phyloP scores from a whole-genome alignment of 2,888 invertebrate species.

The Alloscopus bannaensis region DNA sequence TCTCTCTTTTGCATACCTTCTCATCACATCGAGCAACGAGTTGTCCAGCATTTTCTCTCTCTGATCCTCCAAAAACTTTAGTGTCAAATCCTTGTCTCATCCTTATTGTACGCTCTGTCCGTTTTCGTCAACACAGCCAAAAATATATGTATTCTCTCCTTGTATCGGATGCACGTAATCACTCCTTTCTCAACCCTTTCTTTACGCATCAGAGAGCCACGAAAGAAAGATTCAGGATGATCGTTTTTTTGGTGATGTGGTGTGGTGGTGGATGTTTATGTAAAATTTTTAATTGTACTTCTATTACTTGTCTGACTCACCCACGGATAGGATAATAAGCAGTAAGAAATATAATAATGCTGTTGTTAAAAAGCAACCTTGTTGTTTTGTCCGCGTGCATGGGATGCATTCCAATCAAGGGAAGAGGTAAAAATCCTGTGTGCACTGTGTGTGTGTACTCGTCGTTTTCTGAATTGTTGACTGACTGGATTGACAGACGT shows the following conservation, averaged over 20 bases:
- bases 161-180: too few species aligned
- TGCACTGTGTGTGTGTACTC: background rate
- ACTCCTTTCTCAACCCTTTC: too few species aligned
- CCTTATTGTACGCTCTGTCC: too few species aligned
- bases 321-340: slow-evolving; percentile 12
- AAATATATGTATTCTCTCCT: too few species aligned
- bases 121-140: too few species aligned
- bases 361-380: slow-evolving; percentile 12
- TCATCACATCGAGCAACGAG: slow-evolving; percentile 28
- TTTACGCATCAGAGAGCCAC: too few species aligned
- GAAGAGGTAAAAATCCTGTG: background rate
- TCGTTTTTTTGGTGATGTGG: background rate
- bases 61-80: slow-evolving; percentile 14
- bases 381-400: slow-evolving; percentile 15
- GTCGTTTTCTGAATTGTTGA: slow-evolving; percentile 37
- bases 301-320: slow-evolving; percentile 43
- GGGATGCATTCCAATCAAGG: slow-evolving; percentile 55
- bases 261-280: slow-evolving; percentile 7
- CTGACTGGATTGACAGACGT: slow-evolving; percentile 61
- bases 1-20: slow-evolving; percentile 2
- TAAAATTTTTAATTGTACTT: slow-evolving; percentile 53
- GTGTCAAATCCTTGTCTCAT: slow-evolving; percentile 2
- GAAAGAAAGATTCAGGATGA: too few species aligned
- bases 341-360: slow-evolving; percentile 14
- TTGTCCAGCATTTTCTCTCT: too few species aligned